phyloP scores from a whole-genome alignment of 2,888 invertebrate species.

The Clivina fossor region DNA sequence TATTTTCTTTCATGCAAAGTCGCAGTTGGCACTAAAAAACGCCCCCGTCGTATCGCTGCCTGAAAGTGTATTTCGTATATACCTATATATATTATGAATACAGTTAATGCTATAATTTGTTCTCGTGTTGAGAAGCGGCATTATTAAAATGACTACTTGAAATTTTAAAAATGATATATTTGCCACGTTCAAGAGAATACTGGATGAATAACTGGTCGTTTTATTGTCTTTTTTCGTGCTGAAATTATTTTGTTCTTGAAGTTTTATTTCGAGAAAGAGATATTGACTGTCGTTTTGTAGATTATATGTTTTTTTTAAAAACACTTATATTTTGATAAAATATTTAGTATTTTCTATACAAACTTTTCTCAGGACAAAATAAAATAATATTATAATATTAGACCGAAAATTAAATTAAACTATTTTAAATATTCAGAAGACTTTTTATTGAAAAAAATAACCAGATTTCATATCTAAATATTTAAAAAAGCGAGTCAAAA shows the following conservation, averaged over 20 bases:
- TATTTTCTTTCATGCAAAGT: constrained; percentile 14
- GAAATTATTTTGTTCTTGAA: constrained; percentile 12
- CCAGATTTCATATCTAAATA: too few species aligned
- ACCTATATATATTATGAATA: constrained; percentile 24
- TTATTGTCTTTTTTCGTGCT: constrained; percentile 7
- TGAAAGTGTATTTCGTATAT: neutral
- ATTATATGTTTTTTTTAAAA: neutral
- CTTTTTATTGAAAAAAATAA: too few species aligned
- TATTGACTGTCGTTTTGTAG: neutral
- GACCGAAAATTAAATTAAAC: neutral
- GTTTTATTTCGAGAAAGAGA: constrained; percentile 6
- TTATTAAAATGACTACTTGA: constrained; percentile 30
- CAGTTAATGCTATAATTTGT: constrained; percentile 28
- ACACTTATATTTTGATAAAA: neutral
- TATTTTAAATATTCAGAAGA: too few species aligned
- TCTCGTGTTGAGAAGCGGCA: constrained; percentile 26
- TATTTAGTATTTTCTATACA: neutral
- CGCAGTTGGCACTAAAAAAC: too few species aligned
- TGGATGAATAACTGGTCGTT: constrained; percentile 18
- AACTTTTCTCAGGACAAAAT: neutral
- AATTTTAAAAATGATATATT: constrained; percentile 30
- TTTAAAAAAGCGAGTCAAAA: too few species aligned
- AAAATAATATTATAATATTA: neutral
- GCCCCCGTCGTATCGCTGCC: too few species aligned
- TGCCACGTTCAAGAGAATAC: constrained; percentile 25